Conservation (phyloP, 2,888 invertebrate genomes). For the Oegoconia quadripuncta region DNA sequence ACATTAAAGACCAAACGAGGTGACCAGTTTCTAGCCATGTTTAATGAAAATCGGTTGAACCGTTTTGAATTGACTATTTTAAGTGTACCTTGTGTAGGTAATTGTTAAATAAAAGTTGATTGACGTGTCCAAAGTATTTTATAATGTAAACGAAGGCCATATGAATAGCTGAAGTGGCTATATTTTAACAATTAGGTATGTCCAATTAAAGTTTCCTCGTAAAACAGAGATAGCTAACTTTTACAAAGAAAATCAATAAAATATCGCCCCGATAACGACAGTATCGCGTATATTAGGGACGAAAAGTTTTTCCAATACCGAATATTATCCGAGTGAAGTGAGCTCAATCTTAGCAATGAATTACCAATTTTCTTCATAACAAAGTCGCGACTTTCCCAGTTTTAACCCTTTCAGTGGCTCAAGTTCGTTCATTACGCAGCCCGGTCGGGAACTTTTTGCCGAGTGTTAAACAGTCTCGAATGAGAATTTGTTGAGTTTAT, state of each 20-base stretch:
- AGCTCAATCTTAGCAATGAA: constrained; percentile 56
- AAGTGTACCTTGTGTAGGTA: no score
- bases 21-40: no score
- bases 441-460: constrained; percentile 43
- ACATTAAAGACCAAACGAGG: no score
- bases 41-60: no score
- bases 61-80: no score
- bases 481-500: constrained; percentile 46
- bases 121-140: no score
- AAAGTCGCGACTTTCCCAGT: constrained; percentile 52
- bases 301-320: constrained; percentile 48
- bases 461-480: constrained; percentile 44
- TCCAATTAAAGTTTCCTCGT: not conserved
- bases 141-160: no score
- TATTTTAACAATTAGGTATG: not conserved
- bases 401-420: constrained; percentile 56
- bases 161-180: not conserved
- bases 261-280: not conserved
- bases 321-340: constrained; percentile 41
- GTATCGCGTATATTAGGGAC: constrained; percentile 31
- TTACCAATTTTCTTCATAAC: constrained; percentile 62
- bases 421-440: constrained; percentile 61
- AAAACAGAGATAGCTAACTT: not conserved
- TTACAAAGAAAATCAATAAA: not conserved
- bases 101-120: no score